Base-by-base conservation (phyloP, 1,140 invertebrate genomes). In the Zaprionus tsacasi region DNA sequence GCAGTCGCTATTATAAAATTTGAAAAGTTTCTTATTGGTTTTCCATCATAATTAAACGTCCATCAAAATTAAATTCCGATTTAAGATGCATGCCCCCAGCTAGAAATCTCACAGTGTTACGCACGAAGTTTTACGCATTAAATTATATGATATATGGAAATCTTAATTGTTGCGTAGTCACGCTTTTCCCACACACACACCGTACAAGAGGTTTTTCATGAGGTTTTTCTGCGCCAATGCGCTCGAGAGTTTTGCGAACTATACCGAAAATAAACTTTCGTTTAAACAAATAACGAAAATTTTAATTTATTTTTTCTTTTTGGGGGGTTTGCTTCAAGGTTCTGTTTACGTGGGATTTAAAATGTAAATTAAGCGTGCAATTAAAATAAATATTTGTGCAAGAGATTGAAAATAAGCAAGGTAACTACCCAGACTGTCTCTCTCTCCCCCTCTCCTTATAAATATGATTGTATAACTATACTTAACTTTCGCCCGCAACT, bases 111-210 rank as follows among this genome's bases (percentile, higher is more conserved):
- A 33, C 64, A 45, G 25, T 52, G 60, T 64, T 52, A 66, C 65
- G 70, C 70, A 57, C 50, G 36, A 8, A 54, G 45, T 55, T 61
- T 55, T 69, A 56, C 58, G 65, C 48, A n/a, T 59, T 69, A 5
- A 30, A 73, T 73, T 60, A 73, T 69, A 73, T 73, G 68, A 73
- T 69, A 59, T 57, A 60, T 55, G 30, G 11, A 56, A 61, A 61
- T 60, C 17, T 38, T 21, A 68, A 45, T 69, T 68, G 27, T 68
- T 69, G 70, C 70, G 50, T 21, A 69, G 71, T 74, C 71, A 74
- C 66, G 71, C 66, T 61, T 74, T 74, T 74, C 71, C 55, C 58
- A 74, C 66, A n/a, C n/a, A n/a, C n/a, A n/a, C n/a, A 21, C 45
- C 8, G 45, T 2, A 8, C 21, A 21, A 21, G 21, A 21, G 21